Conservation (phyloP, 2,113 vertebrate species). For the Anguilla rostrata region DNA sequence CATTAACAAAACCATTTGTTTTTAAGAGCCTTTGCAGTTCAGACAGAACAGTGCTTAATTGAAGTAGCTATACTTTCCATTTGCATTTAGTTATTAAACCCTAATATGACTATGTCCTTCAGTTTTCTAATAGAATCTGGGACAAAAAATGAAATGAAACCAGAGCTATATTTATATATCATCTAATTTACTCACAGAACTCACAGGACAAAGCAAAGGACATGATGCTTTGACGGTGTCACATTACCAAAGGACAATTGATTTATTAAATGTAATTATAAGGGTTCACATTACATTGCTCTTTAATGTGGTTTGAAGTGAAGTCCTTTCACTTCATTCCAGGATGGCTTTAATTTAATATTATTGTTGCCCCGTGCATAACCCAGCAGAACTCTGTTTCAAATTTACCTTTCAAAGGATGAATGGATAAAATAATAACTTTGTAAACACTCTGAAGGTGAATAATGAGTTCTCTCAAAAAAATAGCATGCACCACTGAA, state of each 20-base stretch:
- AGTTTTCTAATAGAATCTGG: conserved; percentile 22
- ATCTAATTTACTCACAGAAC: conserved; percentile 40
- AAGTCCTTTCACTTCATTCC: neutral
- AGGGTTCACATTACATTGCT: conserved; percentile 29
- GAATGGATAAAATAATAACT: neutral
- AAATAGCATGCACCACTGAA: neutral
- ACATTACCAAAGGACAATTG: conserved; percentile 41
- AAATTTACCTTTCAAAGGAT: conserved; percentile 1
- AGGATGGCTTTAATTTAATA: conserved; percentile 12
- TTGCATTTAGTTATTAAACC: conserved; percentile 45
- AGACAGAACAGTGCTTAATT: conserved; percentile 25
- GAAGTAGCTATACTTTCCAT: conserved; percentile 31
- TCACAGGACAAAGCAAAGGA: conserved; percentile 28
- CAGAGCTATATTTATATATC: conserved; percentile 18
- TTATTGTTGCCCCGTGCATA: neutral
- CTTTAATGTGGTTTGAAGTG: conserved; percentile 32
- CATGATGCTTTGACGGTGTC: conserved; percentile 19
- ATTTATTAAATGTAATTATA: conserved; percentile 45
- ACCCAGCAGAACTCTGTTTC: neutral
- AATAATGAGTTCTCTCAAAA: conserved; percentile 3
- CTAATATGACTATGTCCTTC: conserved; percentile 33
- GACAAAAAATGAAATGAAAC: conserved; percentile 16
- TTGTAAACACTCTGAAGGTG: conserved; percentile 11
- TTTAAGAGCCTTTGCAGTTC: conserved; percentile 31
- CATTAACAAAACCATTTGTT: conserved; percentile 45